These are phyloP conservation scores for Sinocyclocheilus grahami DNA, from an alignment of 2,113 vertebrate species.

Conservation along the genomic window DNA sequence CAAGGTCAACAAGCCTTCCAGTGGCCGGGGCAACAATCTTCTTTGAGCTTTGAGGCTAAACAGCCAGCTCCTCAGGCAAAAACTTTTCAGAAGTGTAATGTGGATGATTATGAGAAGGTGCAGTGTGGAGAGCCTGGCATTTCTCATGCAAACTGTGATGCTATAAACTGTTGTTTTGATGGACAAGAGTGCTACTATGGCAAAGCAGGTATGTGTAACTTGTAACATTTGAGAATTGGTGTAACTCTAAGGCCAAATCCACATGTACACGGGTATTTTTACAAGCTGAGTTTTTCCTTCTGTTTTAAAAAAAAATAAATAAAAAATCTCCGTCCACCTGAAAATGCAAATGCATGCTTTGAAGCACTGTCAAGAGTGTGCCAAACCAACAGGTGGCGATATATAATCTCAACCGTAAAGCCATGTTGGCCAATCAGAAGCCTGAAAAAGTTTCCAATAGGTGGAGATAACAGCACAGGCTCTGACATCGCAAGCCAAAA, in stretches of 20 bases:
- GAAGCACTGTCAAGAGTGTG: too few relatives aligned
- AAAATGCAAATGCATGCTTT: too few relatives aligned
- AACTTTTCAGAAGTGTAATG: slow-evolving; percentile 18
- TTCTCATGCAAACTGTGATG: slow-evolving; percentile 2
- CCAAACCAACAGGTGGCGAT: too few relatives aligned
- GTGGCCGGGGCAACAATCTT: neutral
- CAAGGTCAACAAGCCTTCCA: slow-evolving; percentile 4
- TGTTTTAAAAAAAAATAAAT: too few relatives aligned
- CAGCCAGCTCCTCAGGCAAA: neutral
- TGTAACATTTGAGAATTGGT: neutral
- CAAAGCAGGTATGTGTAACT: neutral
- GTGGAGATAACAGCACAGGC: too few relatives aligned
- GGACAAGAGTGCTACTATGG: slow-evolving; percentile 50
- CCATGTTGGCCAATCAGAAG: too few relatives aligned
- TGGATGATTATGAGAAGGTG: slow-evolving; percentile 21
- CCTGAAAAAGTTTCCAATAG: too few relatives aligned
- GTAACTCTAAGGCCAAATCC: neutral
- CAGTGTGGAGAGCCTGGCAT: slow-evolving; percentile 44
- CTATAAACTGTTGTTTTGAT: slow-evolving; percentile 55
- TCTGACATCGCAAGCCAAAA: too few relatives aligned
- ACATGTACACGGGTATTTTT: too few relatives aligned
- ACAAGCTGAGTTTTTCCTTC: too few relatives aligned
- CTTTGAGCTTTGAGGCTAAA: neutral
- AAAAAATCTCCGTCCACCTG: too few relatives aligned
- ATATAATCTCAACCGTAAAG: too few relatives aligned